These are phyloP conservation scores for Acipenser transmontanus DNA, from an alignment of 2,797 vertebrate species.

Conservation along the genomic window DNA sequence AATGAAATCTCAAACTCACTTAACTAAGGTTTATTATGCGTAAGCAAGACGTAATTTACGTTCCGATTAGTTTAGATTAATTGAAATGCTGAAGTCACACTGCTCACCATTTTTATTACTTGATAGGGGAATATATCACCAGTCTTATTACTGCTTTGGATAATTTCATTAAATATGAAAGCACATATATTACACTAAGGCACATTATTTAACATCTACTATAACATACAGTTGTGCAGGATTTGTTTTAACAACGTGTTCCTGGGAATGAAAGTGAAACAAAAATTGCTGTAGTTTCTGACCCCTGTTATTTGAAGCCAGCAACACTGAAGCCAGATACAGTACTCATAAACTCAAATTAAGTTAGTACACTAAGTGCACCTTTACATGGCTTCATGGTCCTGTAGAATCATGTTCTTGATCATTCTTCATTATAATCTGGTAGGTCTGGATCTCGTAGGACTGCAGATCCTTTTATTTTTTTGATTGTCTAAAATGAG, in stretches of 20 bases:
- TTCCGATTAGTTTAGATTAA: slow-evolving; percentile 60
- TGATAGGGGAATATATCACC: slow-evolving; percentile 36
- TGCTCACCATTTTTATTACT: slow-evolving; percentile 25
- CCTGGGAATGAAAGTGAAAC: background rate
- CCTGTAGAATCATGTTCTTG: too few species aligned
- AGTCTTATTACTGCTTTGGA: slow-evolving; percentile 44
- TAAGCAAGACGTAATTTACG: slow-evolving; percentile 60
- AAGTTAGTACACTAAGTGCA: too few species aligned
- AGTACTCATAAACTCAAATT: too few species aligned
- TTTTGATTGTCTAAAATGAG: too few species aligned
- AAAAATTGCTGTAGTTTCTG: background rate
- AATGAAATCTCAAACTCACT: slow-evolving; percentile 64
- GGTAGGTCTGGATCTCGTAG: too few species aligned
- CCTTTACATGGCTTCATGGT: too few species aligned
- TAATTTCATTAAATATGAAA: slow-evolving; percentile 49
- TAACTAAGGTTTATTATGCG: slow-evolving; percentile 60
- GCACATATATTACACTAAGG: slow-evolving; percentile 36
- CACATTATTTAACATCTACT: slow-evolving; percentile 33
- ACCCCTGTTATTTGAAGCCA: too few species aligned
- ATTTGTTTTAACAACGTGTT: slow-evolving; percentile 27
- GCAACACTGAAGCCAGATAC: too few species aligned
- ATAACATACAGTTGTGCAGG: slow-evolving; percentile 28
- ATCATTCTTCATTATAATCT: too few species aligned
- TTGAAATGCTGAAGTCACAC: slow-evolving; percentile 37
- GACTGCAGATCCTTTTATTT: too few species aligned